Percentiles rank a stretch among this genome's conserved stretches.
phyloP scores from a whole-genome alignment of 1,140 invertebrate species.

The Lepidurus couesii region DNA sequence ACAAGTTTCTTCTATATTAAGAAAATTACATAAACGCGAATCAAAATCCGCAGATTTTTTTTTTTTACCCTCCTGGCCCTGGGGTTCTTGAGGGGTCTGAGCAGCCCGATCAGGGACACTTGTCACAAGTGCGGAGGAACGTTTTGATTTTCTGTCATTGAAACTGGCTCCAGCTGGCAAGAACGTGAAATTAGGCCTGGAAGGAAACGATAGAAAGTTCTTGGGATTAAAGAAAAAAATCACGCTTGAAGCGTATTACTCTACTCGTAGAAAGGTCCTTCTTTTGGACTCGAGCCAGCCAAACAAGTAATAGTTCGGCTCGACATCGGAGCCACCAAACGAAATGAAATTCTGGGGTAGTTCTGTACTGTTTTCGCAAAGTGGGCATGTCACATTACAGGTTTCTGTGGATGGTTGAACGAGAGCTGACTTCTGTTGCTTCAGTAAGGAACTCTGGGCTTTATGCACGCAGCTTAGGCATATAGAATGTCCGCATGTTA shows the following conservation, averaged over 20 bases:
- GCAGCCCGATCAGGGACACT: not conserved
- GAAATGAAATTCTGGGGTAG: not conserved
- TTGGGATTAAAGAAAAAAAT: not conserved
- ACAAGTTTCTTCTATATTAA: not conserved
- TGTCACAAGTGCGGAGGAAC: not conserved
- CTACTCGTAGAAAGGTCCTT: not conserved
- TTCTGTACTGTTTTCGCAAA: not conserved
- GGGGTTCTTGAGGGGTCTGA: not conserved
- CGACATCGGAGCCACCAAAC: not conserved
- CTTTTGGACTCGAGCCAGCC: not conserved
- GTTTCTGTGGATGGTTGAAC: not conserved
- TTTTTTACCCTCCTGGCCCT: not conserved
- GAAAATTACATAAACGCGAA: not conserved
- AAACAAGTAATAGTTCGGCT: not conserved
- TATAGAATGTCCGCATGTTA: not conserved
- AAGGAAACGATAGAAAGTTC: not conserved
- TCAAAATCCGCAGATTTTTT: not conserved
- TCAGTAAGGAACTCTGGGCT: not conserved
- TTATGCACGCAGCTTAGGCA: not conserved
- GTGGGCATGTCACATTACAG: not conserved
- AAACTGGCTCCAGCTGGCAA: not conserved
- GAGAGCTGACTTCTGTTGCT: not conserved
- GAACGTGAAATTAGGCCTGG: not conserved
- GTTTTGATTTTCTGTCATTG: not conserved
- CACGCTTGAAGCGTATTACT: not conserved